Evolutionary conservation across 2,113 vertebrate genomes (phyloP).

Genomic region (Gallinago media): DNA sequence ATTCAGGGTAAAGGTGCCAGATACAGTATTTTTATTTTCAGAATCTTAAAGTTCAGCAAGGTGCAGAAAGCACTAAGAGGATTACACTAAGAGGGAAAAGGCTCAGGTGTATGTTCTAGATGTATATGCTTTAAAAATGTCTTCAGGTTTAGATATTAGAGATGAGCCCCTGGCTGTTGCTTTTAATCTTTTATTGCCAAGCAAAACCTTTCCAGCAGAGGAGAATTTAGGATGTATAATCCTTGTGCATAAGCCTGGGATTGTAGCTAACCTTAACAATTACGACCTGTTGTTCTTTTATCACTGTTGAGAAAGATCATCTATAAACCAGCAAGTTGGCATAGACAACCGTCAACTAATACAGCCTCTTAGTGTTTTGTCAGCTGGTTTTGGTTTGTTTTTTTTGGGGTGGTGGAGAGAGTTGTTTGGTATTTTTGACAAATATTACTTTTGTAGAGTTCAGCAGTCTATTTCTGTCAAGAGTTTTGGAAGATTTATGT

Average conservation of each 20-base stretch:
- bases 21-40: constrained; percentile 22
- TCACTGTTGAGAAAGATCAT: constrained; percentile 40
- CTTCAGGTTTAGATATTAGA: constrained; percentile 65
- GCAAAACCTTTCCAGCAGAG: constrained; percentile 75
- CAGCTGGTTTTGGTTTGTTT: neutral
- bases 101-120: neutral
- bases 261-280: constrained; percentile 70
- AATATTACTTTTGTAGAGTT: neutral
- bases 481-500: neutral
- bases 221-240: constrained; percentile 73
- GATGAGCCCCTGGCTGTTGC: constrained; percentile 70
- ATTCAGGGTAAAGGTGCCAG: constrained; percentile 20
- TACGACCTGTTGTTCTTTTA: constrained; percentile 79
- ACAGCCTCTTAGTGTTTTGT: constrained; percentile 2
- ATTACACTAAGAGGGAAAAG: constrained; percentile 70
- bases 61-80: constrained; percentile 74
- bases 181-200: constrained; percentile 75
- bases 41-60: constrained; percentile 42
- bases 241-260: constrained; percentile 59
- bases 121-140: constrained; percentile 53
- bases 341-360: neutral
- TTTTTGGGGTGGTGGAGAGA: too few relatives aligned
- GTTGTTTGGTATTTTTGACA: neutral
- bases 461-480: neutral
- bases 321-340: neutral